phyloP scores from a whole-genome alignment of 2,888 invertebrate genomes.

The Ctenicera cuprea region DNA sequence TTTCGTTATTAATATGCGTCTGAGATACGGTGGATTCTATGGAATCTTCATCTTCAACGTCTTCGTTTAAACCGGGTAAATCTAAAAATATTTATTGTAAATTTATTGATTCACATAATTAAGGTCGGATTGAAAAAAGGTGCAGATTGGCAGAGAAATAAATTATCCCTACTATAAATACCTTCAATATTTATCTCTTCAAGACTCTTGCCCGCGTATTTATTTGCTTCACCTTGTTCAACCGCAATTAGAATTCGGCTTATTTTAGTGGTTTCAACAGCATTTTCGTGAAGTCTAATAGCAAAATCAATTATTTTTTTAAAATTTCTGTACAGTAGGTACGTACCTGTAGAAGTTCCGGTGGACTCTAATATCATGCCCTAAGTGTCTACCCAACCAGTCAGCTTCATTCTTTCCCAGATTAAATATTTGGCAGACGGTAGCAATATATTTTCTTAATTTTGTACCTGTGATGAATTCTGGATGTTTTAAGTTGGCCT shows the following conservation, averaged over 20 bases:
- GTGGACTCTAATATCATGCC: conserved; percentile 60
- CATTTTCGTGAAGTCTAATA: conserved; percentile 55
- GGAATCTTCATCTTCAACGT: no score
- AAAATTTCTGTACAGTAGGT: no score
- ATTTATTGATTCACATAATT: no score
- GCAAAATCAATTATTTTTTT: no score
- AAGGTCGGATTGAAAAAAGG: no score
- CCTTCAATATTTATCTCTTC: neutral
- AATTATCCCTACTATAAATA: neutral
- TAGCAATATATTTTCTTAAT: conserved; percentile 60
- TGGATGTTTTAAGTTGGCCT: neutral
- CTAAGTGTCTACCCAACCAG: conserved; percentile 61
- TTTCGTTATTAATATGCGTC: no score
- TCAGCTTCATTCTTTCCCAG: conserved; percentile 58
- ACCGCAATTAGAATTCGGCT: no score
- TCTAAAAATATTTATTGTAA: no score
- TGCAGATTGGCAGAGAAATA: no score
- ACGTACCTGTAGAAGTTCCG: conserved; percentile 57
- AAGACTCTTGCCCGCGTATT: neutral
- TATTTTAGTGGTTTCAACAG: conserved; percentile 59
- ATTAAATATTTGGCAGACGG: conserved; percentile 55
- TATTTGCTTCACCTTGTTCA: no score
- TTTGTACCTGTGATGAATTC: conserved; percentile 55
- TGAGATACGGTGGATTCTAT: no score
- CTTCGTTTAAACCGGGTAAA: no score